Conservation (phyloP, 2,888 invertebrate genomes). For the Zootermopsis nevadensis region DNA sequence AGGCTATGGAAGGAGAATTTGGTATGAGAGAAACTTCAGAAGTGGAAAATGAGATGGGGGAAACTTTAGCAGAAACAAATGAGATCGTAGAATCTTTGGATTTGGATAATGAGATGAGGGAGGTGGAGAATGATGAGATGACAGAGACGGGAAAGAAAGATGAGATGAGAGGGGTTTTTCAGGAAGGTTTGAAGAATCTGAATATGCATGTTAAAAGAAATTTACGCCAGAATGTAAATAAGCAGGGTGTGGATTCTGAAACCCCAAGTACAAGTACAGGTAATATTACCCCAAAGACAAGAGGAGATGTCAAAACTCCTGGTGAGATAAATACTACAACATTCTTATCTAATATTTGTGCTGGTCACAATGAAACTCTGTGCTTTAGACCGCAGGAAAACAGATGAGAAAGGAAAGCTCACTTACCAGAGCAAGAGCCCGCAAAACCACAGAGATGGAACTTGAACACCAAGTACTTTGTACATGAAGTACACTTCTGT, state of each 20-base stretch:
- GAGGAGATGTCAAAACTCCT: not conserved
- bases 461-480: not conserved
- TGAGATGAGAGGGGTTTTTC: not conserved
- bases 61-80: not conserved
- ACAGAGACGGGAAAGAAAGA: not conserved
- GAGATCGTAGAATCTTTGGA: not conserved
- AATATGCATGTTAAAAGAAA: too few species aligned
- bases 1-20: not conserved
- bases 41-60: not conserved
- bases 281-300: not conserved
- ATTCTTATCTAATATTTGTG: not conserved
- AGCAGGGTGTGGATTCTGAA: too few species aligned
- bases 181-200: not conserved
- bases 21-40: not conserved
- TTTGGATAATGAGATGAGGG: not conserved
- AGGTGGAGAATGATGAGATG: not conserved
- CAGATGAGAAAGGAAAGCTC: not conserved
- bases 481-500: too few species aligned
- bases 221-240: too few species aligned
- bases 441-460: not conserved
- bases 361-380: not conserved
- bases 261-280: not conserved
- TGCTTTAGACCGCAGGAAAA: not conserved
- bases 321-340: not conserved
- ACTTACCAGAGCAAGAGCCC: not conserved